Evolutionary conservation across 2,888 invertebrate genomes (phyloP), one percentile per base, ranked within the genome.

Genomic region (Campopleginae sp.): DNA sequence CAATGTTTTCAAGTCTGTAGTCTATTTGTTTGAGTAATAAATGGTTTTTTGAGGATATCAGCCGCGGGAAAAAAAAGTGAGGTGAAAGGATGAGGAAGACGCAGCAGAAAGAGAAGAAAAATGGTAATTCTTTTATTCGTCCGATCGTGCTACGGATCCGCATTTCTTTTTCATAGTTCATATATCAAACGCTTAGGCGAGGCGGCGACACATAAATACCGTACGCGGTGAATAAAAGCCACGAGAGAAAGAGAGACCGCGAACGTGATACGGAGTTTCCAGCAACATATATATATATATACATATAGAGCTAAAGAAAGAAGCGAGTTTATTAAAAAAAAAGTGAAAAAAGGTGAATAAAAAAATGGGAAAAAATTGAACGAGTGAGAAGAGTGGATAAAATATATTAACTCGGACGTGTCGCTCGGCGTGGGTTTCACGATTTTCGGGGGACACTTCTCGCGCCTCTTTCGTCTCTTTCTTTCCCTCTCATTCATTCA

Each of bases 151-250:
- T 75, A 78, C 77, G 80, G 80, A 74, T 80, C 63, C 82, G 85
- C 74, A 33, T 86, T 86, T 86, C 74, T 80, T 78, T 58, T 87
- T 90, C 89, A 90, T 90, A 92, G 92, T 92, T 92, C 91, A 92
- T 92, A 92, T 92, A 92, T 92, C 92, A 92, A 90, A 89, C 89
- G 92, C 92, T 92, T 92, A 92, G 91, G 91, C 86, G 88, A 92
- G 91, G 92, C 91, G 92, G 92, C 89, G 91, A 92, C 92, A 91
- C 92, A 92, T 91, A 92, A 92, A 92, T 92, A 92, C 92, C 90
- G 86, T 88, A 86, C 89, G 89, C 89, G 90, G 90, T 91, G 83
- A 91, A 91, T 91, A 91, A 91, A 90, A 91, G 77, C 65, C 44
- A 23, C 27, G 71, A 71, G 78, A 80, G 72, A 42, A 44, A 81